Conservation (phyloP, 2,113 vertebrate species). For the Nibea albiflora region DNA sequence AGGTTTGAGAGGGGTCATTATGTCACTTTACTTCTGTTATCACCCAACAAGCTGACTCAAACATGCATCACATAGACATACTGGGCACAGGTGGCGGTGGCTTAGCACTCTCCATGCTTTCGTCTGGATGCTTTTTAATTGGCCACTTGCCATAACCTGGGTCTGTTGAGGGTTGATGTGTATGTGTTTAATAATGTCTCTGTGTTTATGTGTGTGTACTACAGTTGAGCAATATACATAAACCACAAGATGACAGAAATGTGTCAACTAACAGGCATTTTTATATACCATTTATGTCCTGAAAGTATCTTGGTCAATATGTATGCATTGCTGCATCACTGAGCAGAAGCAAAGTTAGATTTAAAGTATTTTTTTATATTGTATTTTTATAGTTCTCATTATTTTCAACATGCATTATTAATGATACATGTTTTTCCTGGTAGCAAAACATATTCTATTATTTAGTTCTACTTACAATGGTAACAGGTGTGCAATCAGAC, state of each 20-base stretch:
- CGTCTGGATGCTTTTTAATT: conserved; percentile 41
- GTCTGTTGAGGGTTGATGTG: not conserved
- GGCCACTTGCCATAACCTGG: conserved; percentile 27
- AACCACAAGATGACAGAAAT: not conserved
- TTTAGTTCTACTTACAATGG: not conserved
- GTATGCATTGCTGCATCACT: not conserved
- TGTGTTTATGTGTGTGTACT: not conserved
- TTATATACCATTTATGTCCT: not conserved
- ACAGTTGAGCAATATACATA: not conserved
- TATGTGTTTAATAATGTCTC: not conserved
- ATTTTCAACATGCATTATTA: not conserved
- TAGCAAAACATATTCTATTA: not conserved
- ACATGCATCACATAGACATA: conserved; percentile 22
- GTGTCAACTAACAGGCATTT: not conserved
- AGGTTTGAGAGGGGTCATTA: conserved; percentile 28
- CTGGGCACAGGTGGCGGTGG: conserved; percentile 19
- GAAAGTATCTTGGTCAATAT: not conserved
- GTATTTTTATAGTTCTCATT: not conserved
- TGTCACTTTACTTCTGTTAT: conserved; percentile 46
- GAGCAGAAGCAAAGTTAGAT: not conserved
- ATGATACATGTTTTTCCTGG: not conserved
- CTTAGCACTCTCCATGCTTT: conserved; percentile 29
- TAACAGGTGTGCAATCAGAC: not conserved
- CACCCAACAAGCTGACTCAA: conserved; percentile 8
- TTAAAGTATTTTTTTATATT: not conserved